Conservation (phyloP, 2,888 invertebrate genomes). For the Bugulina stolonifera region DNA sequence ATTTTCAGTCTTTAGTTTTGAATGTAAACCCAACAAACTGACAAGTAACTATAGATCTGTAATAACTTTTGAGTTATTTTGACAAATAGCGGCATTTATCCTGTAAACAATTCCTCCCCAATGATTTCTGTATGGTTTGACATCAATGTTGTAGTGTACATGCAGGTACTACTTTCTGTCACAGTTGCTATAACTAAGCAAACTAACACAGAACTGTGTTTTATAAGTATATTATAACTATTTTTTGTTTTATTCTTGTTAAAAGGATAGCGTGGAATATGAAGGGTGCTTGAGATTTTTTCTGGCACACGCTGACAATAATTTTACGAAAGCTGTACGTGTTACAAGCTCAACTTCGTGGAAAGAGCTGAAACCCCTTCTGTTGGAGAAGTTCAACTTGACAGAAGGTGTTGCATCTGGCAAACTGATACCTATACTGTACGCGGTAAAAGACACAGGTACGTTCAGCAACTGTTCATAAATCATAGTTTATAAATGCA, state of each 20-base stretch:
- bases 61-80: no score
- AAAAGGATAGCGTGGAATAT: conserved; percentile 1
- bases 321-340: conserved; percentile 11
- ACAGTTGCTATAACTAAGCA: no score
- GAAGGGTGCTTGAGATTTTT: conserved; percentile 21
- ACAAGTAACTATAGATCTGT: no score
- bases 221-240: background rate
- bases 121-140: no score
- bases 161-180: no score
- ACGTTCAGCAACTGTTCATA: background rate
- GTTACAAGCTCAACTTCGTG: conserved; percentile 9
- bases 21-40: no score
- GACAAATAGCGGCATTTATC: no score
- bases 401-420: background rate
- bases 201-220: no score
- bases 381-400: conserved; percentile 14
- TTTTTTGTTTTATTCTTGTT: background rate
- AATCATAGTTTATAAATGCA: no score
- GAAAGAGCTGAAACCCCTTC: background rate
- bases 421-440: conserved; percentile 7
- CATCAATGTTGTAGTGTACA: no score
- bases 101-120: no score
- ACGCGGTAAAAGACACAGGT: conserved; percentile 2
- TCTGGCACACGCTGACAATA: conserved; percentile 21
- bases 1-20: no score